Conservation (phyloP, 1,140 invertebrate genomes). For the Magallana angulata region DNA sequence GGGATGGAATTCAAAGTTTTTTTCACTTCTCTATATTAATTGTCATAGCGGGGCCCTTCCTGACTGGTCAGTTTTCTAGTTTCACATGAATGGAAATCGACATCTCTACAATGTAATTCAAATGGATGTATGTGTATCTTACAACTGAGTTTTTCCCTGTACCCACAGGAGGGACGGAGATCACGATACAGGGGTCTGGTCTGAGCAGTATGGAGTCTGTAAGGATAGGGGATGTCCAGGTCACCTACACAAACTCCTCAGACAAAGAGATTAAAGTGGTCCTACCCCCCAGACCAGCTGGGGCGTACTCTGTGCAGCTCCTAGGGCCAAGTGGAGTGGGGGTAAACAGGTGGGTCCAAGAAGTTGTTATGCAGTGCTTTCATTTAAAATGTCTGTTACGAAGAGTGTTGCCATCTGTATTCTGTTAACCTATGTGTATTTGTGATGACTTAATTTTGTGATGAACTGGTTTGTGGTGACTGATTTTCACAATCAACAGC, state of each 20-base stretch:
- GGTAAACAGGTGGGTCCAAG: conserved; percentile 21
- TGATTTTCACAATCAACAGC: no score
- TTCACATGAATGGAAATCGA: neutral
- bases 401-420: no score
- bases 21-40: no score
- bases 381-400: no score
- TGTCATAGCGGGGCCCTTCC: no score
- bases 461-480: no score
- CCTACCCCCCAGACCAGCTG: conserved; percentile 59
- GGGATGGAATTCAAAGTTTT: no score
- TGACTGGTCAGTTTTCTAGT: no score
- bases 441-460: no score
- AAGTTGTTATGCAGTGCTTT: no score
- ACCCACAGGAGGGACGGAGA: conserved; percentile 58
- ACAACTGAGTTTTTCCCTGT: no score
- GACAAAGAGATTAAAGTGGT: conserved; percentile 60
- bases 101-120: neutral
- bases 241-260: conserved; percentile 50
- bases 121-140: neutral
- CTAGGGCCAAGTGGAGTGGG: conserved; percentile 47
- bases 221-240: conserved; percentile 58
- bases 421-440: no score
- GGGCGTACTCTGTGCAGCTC: conserved; percentile 57
- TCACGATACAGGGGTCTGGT: conserved; percentile 66
- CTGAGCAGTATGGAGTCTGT: conserved; percentile 58